Evolutionary conservation across 1,140 invertebrate species (phyloP).

Genomic region (Calephelis nemesis): DNA sequence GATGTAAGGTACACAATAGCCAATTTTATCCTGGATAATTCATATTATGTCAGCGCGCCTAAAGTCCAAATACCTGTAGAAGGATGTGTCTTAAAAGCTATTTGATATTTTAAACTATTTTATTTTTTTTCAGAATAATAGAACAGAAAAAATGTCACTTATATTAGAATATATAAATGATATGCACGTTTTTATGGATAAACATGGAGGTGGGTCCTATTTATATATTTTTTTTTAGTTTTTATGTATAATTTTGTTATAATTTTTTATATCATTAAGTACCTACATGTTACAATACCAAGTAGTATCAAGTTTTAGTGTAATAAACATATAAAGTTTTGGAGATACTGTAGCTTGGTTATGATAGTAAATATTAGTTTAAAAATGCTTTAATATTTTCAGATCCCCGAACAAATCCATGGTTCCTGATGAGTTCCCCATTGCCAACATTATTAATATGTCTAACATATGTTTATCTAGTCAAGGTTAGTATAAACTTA

Average conservation of each 20-base stretch:
- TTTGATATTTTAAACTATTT: constrained; percentile 28
- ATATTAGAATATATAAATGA: constrained; percentile 74
- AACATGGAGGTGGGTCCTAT: constrained; percentile 77
- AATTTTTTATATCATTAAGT: neutral
- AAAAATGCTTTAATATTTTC: constrained; percentile 40
- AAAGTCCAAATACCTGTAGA: constrained; percentile 18
- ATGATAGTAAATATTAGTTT: neutral
- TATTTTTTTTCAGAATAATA: constrained; percentile 69
- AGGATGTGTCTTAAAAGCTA: neutral
- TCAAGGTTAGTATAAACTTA: constrained; percentile 80
- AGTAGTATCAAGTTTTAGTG: neutral
- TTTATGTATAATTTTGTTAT: neutral
- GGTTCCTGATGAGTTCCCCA: constrained; percentile 91
- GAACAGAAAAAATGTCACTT: constrained; percentile 73
- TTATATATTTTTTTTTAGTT: constrained; percentile 18
- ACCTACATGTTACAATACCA: neutral
- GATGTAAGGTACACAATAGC: constrained; percentile 3
- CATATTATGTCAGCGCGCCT: constrained; percentile 18
- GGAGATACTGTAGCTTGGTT: too few species aligned
- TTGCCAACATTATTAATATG: constrained; percentile 89
- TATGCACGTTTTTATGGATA: constrained; percentile 75
- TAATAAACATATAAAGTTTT: too few species aligned
- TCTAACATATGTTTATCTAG: constrained; percentile 87
- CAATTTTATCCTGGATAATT: constrained; percentile 4
- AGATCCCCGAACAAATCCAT: constrained; percentile 91